phyloP scores from a whole-genome alignment of 2,888 invertebrate genomes.

The Folsomia candida region DNA sequence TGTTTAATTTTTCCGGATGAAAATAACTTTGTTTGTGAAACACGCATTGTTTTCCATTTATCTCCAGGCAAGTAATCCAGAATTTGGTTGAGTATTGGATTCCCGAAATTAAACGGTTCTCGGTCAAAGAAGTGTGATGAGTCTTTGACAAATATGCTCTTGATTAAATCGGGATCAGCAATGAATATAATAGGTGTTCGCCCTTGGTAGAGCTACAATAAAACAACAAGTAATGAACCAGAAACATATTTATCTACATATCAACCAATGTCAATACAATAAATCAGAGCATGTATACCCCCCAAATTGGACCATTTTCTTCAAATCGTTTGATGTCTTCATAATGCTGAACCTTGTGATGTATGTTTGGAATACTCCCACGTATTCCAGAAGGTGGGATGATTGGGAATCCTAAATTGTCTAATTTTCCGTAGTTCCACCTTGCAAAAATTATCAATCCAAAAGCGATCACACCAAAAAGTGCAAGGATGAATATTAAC shows the following conservation, averaged over 20 bases:
- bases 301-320: constrained; percentile 49
- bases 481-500: no score
- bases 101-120: constrained; percentile 33
- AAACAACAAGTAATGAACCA: constrained; percentile 9
- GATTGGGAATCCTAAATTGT: constrained; percentile 44
- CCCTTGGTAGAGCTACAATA: constrained; percentile 45
- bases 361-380: constrained; percentile 46
- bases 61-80: constrained; percentile 47
- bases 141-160: constrained; percentile 45
- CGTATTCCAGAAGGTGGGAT: constrained; percentile 36
- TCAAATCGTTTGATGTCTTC: constrained; percentile 43
- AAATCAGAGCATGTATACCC: constrained; percentile 30
- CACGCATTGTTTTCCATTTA: constrained; percentile 47
- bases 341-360: constrained; percentile 43
- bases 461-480: no score
- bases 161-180: constrained; percentile 45
- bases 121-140: constrained; percentile 41
- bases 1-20: constrained; percentile 43
- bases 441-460: not conserved
- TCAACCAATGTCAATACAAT: not conserved
- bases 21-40: constrained; percentile 38
- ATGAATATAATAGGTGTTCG: constrained; percentile 44
- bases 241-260: constrained; percentile 11
- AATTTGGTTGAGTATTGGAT: constrained; percentile 43
- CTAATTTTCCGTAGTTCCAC: constrained; percentile 46